Conservation (phyloP, 2,113 vertebrate species). For the Erpornis zantholeuca region DNA sequence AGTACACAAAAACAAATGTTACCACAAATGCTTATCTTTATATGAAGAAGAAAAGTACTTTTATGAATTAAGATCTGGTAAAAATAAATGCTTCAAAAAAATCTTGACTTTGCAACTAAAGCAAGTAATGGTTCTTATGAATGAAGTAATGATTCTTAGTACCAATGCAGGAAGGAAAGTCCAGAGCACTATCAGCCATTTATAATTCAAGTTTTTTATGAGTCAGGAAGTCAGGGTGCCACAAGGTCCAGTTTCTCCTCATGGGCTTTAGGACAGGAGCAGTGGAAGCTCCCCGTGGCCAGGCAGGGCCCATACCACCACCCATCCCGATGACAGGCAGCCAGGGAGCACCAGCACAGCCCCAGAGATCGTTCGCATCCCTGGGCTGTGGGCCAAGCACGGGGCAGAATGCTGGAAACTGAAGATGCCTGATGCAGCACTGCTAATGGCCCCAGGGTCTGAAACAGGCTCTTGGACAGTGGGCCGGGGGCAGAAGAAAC, state of each 20-base stretch:
- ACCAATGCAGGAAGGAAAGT: not conserved
- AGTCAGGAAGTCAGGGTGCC: not conserved
- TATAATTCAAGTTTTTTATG: not conserved
- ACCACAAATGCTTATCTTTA: not conserved
- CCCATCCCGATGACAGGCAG: not conserved
- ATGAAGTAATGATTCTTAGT: not conserved
- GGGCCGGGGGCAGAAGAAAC: fast-evolving
- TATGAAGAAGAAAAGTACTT: not conserved
- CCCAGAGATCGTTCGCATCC: fast-evolving
- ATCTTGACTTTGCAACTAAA: not conserved
- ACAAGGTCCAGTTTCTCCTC: not conserved
- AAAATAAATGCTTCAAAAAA: not conserved
- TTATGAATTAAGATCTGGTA: not conserved
- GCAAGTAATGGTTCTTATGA: not conserved
- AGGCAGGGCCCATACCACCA: no score
- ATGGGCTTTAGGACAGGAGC: fast-evolving
- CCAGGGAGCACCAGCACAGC: no score
- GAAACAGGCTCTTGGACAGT: not conserved
- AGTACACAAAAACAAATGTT: not conserved
- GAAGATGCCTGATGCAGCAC: not conserved
- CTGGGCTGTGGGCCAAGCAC: not conserved
- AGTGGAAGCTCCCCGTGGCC: fast-evolving
- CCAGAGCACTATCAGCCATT: not conserved
- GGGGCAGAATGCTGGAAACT: fast-evolving
- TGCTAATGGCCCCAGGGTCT: not conserved